phyloP scores from a whole-genome alignment of 1,140 invertebrate genomes.

The Camponotus floridanus region DNA sequence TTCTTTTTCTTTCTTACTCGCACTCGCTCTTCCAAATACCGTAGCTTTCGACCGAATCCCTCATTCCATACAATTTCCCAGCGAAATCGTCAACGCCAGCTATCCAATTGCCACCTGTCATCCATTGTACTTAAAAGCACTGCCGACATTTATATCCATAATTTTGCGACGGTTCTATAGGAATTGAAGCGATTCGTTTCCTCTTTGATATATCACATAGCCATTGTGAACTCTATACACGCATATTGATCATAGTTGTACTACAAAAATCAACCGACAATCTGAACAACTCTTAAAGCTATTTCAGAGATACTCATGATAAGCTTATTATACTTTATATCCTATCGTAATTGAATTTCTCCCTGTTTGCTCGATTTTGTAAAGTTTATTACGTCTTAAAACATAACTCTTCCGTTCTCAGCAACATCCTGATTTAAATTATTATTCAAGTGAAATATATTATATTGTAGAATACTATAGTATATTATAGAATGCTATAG shows the following conservation, averaged over 20 bases:
- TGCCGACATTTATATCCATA: constrained; percentile 47
- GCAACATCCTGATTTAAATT: background rate
- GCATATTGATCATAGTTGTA: background rate
- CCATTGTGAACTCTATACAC: background rate
- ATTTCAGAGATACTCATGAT: background rate
- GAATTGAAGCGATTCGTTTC: background rate
- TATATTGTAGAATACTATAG: background rate
- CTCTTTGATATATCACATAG: background rate
- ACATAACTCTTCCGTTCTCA: background rate
- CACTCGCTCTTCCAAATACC: constrained; percentile 36
- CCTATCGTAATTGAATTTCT: background rate
- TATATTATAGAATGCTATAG: background rate
- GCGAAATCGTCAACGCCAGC: constrained; percentile 65
- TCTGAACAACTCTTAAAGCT: background rate
- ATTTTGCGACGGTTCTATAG: background rate
- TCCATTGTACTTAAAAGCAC: constrained; percentile 64
- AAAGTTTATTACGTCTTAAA: background rate
- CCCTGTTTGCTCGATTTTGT: background rate
- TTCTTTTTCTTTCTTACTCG: constrained; percentile 31
- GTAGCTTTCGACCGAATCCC: constrained; percentile 39
- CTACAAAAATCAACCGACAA: background rate
- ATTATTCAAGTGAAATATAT: background rate
- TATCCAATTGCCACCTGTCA: constrained; percentile 71
- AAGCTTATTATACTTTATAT: background rate
- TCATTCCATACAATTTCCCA: constrained; percentile 54